phyloP scores from a whole-genome alignment of 2,888 invertebrate species.

The Drosophila fulvimacula region DNA sequence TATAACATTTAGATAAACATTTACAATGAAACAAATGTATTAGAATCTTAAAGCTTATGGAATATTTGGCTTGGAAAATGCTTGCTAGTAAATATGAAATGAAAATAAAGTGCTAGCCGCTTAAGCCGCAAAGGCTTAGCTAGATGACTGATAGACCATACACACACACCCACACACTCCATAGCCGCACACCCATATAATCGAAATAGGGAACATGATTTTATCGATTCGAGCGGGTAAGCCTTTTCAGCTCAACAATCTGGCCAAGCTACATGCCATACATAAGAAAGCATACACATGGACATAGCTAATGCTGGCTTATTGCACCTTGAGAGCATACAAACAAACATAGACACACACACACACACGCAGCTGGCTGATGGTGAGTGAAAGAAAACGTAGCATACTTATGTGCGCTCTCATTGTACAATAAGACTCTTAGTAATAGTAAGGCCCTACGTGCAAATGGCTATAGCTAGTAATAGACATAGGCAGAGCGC shows the following conservation, averaged over 20 bases:
- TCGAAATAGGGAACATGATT: slow-evolving; percentile 31
- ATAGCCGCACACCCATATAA: not conserved
- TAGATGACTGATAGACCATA: slow-evolving; percentile 41
- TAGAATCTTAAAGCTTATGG: slow-evolving; percentile 5
- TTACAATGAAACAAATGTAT: slow-evolving; percentile 6
- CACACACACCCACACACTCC: not conserved
- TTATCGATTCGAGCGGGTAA: slow-evolving; percentile 38
- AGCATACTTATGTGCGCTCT: slow-evolving; percentile 71
- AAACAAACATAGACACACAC: slow-evolving; percentile 1
- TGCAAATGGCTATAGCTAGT: slow-evolving; percentile 66
- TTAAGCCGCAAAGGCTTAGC: slow-evolving; percentile 21
- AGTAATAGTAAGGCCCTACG: slow-evolving; percentile 66
- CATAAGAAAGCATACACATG: slow-evolving; percentile 6
- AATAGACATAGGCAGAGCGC: slow-evolving; percentile 64
- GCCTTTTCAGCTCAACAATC: slow-evolving; percentile 36
- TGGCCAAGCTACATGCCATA: slow-evolving; percentile 16
- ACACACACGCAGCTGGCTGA: not conserved
- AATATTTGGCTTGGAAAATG: slow-evolving; percentile 3
- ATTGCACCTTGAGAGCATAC: slow-evolving; percentile 44
- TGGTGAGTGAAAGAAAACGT: slow-evolving; percentile 43
- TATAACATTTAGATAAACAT: not conserved
- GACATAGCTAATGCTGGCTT: slow-evolving; percentile 45
- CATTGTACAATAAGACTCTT: slow-evolving; percentile 67
- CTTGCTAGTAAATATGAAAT: slow-evolving; percentile 10
- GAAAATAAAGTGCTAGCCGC: slow-evolving; percentile 25